Percentiles rank a stretch among this genome's conserved stretches.
Evolutionary conservation across 2,888 invertebrate species (phyloP).

Genomic region (Corbicula japonica): DNA sequence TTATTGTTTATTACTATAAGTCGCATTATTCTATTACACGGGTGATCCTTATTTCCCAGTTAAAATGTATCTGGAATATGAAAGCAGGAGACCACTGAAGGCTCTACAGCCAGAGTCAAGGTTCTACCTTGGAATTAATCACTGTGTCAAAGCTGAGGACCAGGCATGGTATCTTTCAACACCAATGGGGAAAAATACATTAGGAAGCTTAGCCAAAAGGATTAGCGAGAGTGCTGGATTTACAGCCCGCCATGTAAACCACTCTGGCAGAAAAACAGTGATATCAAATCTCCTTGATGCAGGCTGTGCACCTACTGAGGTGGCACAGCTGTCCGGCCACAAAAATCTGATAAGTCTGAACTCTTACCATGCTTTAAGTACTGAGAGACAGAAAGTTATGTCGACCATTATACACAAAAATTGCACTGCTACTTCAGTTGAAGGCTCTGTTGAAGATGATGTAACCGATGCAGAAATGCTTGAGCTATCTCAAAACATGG

Average conservation of each 20-base stretch:
- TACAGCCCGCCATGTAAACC: slow-evolving; percentile 10
- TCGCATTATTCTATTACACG: too few species aligned
- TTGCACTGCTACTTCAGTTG: background rate
- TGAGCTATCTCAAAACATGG: background rate
- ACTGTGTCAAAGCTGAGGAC: background rate
- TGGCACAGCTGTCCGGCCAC: slow-evolving; percentile 25
- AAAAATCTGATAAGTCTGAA: slow-evolving; percentile 12
- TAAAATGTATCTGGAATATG: too few species aligned
- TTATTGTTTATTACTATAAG: too few species aligned
- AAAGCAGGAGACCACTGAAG: too few species aligned
- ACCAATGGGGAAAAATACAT: slow-evolving; percentile 23
- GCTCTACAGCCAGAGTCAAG: too few species aligned
- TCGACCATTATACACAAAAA: slow-evolving; percentile 1
- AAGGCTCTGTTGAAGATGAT: background rate
- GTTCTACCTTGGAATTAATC: background rate
- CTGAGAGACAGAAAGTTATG: slow-evolving; percentile 12
- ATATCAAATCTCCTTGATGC: slow-evolving; percentile 19
- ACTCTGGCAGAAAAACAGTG: slow-evolving; percentile 10
- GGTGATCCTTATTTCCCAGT: too few species aligned
- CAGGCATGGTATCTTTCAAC: slow-evolving; percentile 3
- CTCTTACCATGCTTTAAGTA: slow-evolving; percentile 3
- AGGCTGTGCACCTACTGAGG: slow-evolving; percentile 9
- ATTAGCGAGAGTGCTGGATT: slow-evolving; percentile 20
- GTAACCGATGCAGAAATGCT: background rate
- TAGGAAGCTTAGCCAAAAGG: slow-evolving; percentile 7